Conservation (phyloP, 1,140 invertebrate species). For the Wiebesia pumilae region DNA sequence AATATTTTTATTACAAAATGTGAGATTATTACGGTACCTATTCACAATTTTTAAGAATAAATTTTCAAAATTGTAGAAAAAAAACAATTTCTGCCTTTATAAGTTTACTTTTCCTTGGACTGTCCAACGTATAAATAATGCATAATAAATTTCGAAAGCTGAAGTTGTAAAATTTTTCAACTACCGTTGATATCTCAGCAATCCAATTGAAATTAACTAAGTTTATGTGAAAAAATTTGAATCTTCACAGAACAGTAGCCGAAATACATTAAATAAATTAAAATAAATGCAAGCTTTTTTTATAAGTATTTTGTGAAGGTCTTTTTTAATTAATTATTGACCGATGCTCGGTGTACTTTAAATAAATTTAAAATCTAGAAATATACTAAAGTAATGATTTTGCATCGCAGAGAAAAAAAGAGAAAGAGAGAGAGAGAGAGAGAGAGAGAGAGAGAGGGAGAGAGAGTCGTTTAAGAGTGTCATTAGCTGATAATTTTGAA, state of each 20-base stretch:
- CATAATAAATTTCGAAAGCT: no score
- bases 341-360: no score
- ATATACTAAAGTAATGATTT: no score
- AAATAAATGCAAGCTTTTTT: neutral
- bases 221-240: no score
- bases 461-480: neutral
- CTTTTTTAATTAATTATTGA: neutral
- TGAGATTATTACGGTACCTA: conserved; percentile 5
- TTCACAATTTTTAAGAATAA: conserved; percentile 27
- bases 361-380: no score
- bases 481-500: conserved; percentile 7
- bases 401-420: no score
- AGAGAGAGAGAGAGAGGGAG: no score
- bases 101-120: neutral
- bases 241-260: neutral
- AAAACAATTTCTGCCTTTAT: neutral
- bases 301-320: no score
- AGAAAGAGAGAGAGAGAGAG: no score
- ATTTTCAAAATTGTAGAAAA: conserved; percentile 19
- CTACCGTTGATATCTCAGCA: no score
- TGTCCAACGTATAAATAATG: neutral
- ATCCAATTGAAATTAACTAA: no score
- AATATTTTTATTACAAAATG: conserved; percentile 30
- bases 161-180: no score
- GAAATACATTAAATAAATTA: neutral